Conservation (phyloP, 2,888 invertebrate species). For the Tethea ocularis region DNA sequence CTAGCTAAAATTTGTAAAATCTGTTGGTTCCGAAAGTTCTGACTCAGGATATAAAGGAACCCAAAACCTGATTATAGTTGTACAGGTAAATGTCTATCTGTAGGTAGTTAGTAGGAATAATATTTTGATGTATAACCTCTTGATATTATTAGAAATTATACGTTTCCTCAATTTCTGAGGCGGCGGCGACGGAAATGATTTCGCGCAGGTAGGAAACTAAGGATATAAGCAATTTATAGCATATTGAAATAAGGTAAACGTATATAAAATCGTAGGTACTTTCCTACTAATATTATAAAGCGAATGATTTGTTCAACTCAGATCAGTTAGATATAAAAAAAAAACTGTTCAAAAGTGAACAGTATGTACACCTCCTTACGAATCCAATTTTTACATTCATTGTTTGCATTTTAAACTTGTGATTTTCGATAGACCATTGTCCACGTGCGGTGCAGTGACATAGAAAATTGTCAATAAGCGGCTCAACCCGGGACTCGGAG, state of each 20-base stretch:
- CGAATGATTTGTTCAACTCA: too few species aligned
- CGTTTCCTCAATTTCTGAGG: constrained; percentile 27
- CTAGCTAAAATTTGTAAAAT: too few species aligned
- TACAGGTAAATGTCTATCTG: neutral
- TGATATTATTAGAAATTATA: neutral
- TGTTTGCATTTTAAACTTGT: constrained; percentile 1
- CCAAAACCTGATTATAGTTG: too few species aligned
- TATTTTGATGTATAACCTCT: neutral
- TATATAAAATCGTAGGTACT: neutral
- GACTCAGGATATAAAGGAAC: too few species aligned
- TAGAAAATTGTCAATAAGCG: constrained; percentile 62
- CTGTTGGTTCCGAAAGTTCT: too few species aligned
- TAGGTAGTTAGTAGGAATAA: neutral
- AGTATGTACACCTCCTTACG: neutral
- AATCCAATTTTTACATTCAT: neutral
- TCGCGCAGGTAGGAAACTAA: constrained; percentile 28
- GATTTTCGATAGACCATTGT: constrained; percentile 39
- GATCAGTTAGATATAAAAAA: neutral
- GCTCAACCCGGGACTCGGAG: constrained; percentile 16
- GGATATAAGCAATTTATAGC: constrained; percentile 40
- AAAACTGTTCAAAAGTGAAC: neutral
- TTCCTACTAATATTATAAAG: too few species aligned
- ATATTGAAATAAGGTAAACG: constrained; percentile 28
- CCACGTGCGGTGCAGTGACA: constrained; percentile 43
- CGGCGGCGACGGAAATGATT: constrained; percentile 24